Evolutionary conservation across 2,797 vertebrate genomes (phyloP).

Genomic region (Nasua narica): DNA sequence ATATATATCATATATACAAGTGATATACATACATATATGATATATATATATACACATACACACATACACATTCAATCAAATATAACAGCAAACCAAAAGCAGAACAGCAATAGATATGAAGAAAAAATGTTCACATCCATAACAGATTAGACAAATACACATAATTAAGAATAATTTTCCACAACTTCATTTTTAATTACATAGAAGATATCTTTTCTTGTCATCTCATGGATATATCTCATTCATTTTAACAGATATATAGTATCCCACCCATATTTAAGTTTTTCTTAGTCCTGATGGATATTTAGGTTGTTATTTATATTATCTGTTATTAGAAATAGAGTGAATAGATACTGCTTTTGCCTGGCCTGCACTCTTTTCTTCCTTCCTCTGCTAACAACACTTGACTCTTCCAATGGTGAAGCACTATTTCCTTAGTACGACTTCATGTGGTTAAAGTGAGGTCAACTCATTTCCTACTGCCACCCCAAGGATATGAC

Average conservation of each 20-base stretch:
- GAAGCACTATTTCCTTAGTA: background rate
- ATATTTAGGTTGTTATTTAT: background rate
- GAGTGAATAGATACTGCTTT: background rate
- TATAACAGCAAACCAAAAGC: background rate
- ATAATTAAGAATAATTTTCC: background rate
- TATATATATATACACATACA: background rate
- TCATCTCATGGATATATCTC: background rate
- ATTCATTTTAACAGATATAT: background rate
- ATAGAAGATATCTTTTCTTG: background rate
- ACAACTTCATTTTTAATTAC: constrained; percentile 9
- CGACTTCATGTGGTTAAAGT: background rate
- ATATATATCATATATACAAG: too few relatives aligned
- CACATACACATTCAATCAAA: background rate
- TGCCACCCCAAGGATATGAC: background rate
- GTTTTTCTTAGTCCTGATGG: background rate
- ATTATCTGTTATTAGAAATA: background rate
- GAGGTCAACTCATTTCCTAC: background rate
- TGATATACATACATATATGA: background rate
- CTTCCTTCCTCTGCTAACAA: background rate
- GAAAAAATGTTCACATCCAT: background rate
- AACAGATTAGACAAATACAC: background rate
- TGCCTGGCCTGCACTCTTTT: background rate
- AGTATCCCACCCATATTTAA: background rate
- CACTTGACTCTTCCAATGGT: background rate
- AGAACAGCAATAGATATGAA: background rate